phyloP scores from a whole-genome alignment of 2,888 invertebrate genomes.

The Hypselothyrea guttata region DNA sequence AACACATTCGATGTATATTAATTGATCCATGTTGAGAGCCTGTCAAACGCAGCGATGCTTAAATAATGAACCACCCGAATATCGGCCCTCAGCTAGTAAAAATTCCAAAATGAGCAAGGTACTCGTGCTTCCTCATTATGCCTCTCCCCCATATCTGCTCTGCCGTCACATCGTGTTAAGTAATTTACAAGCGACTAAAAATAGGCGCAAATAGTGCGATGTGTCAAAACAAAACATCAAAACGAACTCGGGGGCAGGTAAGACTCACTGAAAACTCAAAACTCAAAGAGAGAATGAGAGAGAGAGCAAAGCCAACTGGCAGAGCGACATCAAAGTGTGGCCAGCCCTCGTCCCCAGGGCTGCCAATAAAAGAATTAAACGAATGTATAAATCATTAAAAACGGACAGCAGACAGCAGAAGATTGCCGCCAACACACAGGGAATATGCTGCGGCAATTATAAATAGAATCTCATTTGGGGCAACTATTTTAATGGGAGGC shows the following conservation, averaged over 20 bases:
- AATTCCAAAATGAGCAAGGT: slow-evolving; percentile 57
- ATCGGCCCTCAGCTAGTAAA: slow-evolving; percentile 35
- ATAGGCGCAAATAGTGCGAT: slow-evolving; percentile 67
- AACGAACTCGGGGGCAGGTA: slow-evolving; percentile 31
- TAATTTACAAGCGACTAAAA: slow-evolving; percentile 65
- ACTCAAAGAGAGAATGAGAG: slow-evolving; percentile 12
- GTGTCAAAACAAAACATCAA: slow-evolving; percentile 76
- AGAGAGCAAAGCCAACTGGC: slow-evolving; percentile 14
- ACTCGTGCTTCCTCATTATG: slow-evolving; percentile 6
- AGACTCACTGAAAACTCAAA: slow-evolving; percentile 17
- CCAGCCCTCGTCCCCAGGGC: slow-evolving; percentile 39
- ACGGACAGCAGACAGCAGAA: slow-evolving; percentile 26
- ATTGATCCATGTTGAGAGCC: slow-evolving; percentile 70
- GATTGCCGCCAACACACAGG: slow-evolving; percentile 50
- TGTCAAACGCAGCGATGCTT: slow-evolving; percentile 63
- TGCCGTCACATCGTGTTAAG: slow-evolving; percentile 37
- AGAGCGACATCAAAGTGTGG: slow-evolving; percentile 61
- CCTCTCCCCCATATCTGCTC: not conserved
- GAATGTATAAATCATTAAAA: slow-evolving; percentile 68
- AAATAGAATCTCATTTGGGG: slow-evolving; percentile 50
- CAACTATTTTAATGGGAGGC: slow-evolving; percentile 4
- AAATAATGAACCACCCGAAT: slow-evolving; percentile 46
- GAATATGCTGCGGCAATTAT: slow-evolving; percentile 55
- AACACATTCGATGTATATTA: slow-evolving; percentile 64
- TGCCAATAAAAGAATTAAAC: slow-evolving; percentile 74